phyloP scores from a whole-genome alignment of 2,888 invertebrate genomes.

The Drosophila borborema region DNA sequence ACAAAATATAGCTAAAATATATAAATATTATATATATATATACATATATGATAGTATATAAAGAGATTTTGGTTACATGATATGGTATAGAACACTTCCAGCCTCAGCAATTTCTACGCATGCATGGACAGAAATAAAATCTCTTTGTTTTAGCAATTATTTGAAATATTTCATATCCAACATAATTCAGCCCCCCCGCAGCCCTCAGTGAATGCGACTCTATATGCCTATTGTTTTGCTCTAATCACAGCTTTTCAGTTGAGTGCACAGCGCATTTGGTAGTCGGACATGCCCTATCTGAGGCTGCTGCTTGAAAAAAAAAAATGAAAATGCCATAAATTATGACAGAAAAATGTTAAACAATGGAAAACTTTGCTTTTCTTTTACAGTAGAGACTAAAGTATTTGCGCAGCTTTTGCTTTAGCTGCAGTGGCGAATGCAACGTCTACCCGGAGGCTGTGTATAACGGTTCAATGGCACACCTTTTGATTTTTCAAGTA shows the following conservation, averaged over 20 bases:
- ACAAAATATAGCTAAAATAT: too few relatives aligned
- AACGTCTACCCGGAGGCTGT: conserved; percentile 14
- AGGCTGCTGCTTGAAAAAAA: not conserved
- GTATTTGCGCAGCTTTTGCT: conserved; percentile 3
- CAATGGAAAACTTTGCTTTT: conserved; percentile 22
- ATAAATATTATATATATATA: too few relatives aligned
- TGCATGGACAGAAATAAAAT: not conserved
- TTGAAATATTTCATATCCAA: not conserved
- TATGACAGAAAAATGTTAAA: conserved; percentile 11
- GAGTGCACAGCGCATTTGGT: conserved; percentile 5
- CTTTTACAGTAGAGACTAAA: not conserved
- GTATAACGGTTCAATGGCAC: conserved; percentile 50
- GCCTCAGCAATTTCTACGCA: not conserved
- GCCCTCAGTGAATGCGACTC: not conserved
- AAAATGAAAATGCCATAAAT: not conserved
- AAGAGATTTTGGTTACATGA: not conserved
- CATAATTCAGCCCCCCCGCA: not conserved
- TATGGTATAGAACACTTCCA: too few relatives aligned
- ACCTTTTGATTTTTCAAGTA: conserved; percentile 40
- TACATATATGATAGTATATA: too few relatives aligned
- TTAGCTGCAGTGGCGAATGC: conserved; percentile 32
- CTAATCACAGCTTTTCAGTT: conserved; percentile 8
- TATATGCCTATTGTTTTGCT: not conserved
- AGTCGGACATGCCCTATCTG: not conserved
- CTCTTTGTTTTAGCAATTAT: not conserved